Conservation (phyloP, 1,140 invertebrate genomes). For the Brachionus calyciflorus region DNA sequence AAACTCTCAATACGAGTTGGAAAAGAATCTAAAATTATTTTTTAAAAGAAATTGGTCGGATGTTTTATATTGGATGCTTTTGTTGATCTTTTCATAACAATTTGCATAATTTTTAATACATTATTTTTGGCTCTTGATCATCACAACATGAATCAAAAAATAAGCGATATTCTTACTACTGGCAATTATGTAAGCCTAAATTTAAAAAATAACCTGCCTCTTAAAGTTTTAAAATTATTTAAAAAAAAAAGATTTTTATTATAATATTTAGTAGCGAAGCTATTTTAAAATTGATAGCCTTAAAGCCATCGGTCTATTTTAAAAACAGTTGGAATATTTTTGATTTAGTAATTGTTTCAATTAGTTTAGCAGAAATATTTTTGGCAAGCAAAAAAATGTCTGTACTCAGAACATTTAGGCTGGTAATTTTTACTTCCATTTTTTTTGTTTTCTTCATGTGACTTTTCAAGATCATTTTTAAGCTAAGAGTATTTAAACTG, state of each 20-base stretch:
- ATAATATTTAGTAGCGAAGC: constrained; percentile 94
- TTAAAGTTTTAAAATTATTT: no score
- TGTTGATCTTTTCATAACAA: constrained; percentile 93
- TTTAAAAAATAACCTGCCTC: no score
- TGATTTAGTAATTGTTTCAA: constrained; percentile 93
- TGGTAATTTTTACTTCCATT: constrained; percentile 56
- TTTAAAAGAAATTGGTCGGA: background rate
- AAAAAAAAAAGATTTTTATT: constrained; percentile 78
- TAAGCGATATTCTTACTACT: constrained; percentile 64
- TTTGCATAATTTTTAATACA: constrained; percentile 89
- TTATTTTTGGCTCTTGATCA: constrained; percentile 96
- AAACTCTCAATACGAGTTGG: no score
- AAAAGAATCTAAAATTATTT: background rate
- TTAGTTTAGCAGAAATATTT: constrained; percentile 88
- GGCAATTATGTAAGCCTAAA: constrained; percentile 38
- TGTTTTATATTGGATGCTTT: constrained; percentile 85
- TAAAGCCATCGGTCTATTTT: constrained; percentile 97
- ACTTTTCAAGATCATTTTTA: constrained; percentile 61
- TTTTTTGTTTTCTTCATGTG: background rate
- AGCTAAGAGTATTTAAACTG: constrained; percentile 97
- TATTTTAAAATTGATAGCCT: constrained; percentile 85
- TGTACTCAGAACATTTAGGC: constrained; percentile 91
- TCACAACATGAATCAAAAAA: constrained; percentile 65
- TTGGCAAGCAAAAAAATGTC: constrained; percentile 86
- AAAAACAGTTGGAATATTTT: constrained; percentile 99